Evolutionary conservation across 2,797 vertebrate genomes (phyloP).

Genomic region (Arremon brunneinucha): DNA sequence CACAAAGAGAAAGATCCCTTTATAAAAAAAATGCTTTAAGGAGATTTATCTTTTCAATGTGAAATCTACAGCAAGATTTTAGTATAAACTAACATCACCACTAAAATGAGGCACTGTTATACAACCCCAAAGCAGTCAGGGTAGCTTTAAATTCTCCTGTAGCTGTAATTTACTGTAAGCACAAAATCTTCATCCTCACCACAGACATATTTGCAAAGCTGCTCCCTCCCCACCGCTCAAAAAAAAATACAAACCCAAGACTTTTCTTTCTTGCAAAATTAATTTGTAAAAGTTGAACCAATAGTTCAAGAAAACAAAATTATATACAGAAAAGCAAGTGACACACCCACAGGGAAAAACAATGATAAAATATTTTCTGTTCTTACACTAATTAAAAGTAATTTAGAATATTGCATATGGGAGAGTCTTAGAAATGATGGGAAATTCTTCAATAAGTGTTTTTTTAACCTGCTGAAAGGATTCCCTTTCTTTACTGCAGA

Average conservation of each 20-base stretch:
- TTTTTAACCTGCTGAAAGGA: slow-evolving; percentile 9
- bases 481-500: slow-evolving; percentile 26
- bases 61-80: background rate
- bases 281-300: background rate
- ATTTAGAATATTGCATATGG: background rate
- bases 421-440: slow-evolving; percentile 2
- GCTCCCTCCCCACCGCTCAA: background rate
- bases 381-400: background rate
- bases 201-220: background rate
- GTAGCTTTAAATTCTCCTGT: background rate
- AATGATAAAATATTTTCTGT: background rate
- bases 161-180: background rate
- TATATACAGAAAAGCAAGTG: background rate
- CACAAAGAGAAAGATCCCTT: background rate
- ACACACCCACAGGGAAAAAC: background rate
- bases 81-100: background rate
- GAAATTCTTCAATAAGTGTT: background rate
- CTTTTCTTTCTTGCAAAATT: background rate
- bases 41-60: background rate
- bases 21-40: background rate
- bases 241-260: background rate
- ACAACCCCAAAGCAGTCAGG: background rate
- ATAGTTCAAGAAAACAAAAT: background rate
- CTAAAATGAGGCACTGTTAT: background rate
- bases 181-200: background rate